Evolutionary conservation across 2,888 invertebrate species (phyloP), one percentile per base, ranked within the genome.

Genomic region (Hemistola chrysoprasaria): DNA sequence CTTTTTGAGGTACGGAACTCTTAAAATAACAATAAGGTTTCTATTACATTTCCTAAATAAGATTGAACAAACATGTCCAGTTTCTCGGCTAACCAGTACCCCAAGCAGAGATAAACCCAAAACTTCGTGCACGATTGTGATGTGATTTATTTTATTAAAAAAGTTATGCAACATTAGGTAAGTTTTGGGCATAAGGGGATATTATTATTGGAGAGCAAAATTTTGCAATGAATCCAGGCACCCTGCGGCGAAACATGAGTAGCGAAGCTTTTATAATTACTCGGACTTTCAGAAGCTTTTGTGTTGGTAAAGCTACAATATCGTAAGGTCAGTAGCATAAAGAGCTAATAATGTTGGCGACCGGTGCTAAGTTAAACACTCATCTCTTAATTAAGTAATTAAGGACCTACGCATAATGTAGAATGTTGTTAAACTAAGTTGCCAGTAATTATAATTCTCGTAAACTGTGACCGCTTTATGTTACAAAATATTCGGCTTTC

Each of bases 101-200:
- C 26, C 16, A 32, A 33, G 24, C n/a, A 33, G 27, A 39, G 32
- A 27, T 10, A 24, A 33, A 7, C 11, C 8, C 6, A 34, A 43
- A 43, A 38, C 21, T 37, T 43, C 38, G 20, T 26, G 8, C 22
- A 21, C 9, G 20, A 26, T 26, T 33, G 25, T 28, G 23, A 11
- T 21, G 31, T 31, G 29, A 44, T 44, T 39, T 39, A 44, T 44
- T 39, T 44, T 39, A 40, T 40, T 40, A 30, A 24, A 28, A 20
- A 39, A 44, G 34, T 39, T 44, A 16, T 16, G 16, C 4, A 34
- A 29, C 31, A 33, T 30, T 34, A 30, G 20, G 22, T 2, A 22
- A 38, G 16, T 25, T 26, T 25, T 11, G 24, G 10, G 21, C 3
- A 9, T 28, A 11, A 21, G 6, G 8, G 22, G 22, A 43, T 29